Evolutionary conservation across 2,797 vertebrate species (phyloP), one percentile per base, ranked within the genome.

Genomic region (Crocidura indochinensis): DNA sequence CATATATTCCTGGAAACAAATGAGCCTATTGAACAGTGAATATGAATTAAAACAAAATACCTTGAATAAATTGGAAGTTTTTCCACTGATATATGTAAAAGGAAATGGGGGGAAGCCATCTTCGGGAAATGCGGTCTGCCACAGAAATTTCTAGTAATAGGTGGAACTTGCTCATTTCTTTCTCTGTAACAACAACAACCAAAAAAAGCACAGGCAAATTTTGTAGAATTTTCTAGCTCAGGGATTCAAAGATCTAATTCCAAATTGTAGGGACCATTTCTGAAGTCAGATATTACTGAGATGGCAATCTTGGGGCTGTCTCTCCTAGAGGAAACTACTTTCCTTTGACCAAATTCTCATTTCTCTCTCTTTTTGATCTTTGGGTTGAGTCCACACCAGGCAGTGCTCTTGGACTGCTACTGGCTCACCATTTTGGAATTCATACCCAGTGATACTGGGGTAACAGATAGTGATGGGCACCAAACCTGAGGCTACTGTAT

Each of bases 91-190:
- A 6, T 8, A 60, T 72, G 53, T 84, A 49, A 26, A 62, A 53
- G 10, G 0, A 6, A 60, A 19, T 19, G 22, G 65, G 49, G 49
- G 56, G 6, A 46, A 71, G 81, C 15, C 77, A 60, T 27, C 11
- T 64, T 75, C 84, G 72, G 67, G 47, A 92, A 89, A 51, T 49
- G 5, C 19, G 10, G 9, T 80, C 22, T 69, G 64, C 71, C 75
- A 65, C 22, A 69, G 56, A 73, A 15, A 62, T 24, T 29, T 11
- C 53, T 77, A 51, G 46, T 24, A n/a, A n/a, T 29, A 38, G 49
- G 62, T 68, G n/a, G 51, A 38, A 53, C 78, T 38, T 81, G 79
- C 72, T 47, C 56, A 75, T 64, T 78, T 93, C 69, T 75, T 49
- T 71, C 56, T 49, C 60, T 64, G 14, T 19, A 69, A 82, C 84